Conservation (phyloP, 2,888 invertebrate genomes). For the Noctua comes region DNA sequence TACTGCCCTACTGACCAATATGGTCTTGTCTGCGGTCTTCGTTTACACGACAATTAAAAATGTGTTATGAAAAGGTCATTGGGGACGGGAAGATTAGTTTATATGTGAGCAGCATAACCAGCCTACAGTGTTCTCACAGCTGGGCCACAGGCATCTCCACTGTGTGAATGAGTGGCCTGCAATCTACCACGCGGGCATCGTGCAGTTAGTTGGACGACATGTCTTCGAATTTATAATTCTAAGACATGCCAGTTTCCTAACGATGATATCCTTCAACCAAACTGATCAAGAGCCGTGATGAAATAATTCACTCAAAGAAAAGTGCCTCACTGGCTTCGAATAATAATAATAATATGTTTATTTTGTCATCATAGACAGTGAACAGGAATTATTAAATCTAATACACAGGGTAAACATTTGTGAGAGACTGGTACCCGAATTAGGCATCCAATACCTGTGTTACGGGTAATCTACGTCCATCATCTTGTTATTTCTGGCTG, state of each 20-base stretch:
- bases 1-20: constrained; percentile 27
- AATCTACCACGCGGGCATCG: neutral
- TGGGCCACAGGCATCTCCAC: neutral
- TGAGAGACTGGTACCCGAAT: too few relatives aligned
- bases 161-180: neutral
- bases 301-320: neutral
- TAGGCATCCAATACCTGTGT: too few relatives aligned
- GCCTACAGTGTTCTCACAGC: neutral
- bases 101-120: neutral
- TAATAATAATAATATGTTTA: too few relatives aligned
- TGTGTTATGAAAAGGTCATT: neutral
- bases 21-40: neutral
- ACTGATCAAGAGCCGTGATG: neutral
- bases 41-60: neutral
- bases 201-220: neutral
- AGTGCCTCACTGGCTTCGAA: neutral
- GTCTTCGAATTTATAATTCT: neutral
- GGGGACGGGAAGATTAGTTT: neutral
- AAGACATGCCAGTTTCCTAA: neutral
- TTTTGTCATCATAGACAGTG: too few relatives aligned
- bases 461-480: neutral
- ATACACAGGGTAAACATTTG: too few relatives aligned
- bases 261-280: neutral
- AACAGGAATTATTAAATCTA: too few relatives aligned
- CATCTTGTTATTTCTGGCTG: neutral